Evolutionary conservation across 1,140 invertebrate species (phyloP).

Genomic region (Ceratosolen solmsi): DNA sequence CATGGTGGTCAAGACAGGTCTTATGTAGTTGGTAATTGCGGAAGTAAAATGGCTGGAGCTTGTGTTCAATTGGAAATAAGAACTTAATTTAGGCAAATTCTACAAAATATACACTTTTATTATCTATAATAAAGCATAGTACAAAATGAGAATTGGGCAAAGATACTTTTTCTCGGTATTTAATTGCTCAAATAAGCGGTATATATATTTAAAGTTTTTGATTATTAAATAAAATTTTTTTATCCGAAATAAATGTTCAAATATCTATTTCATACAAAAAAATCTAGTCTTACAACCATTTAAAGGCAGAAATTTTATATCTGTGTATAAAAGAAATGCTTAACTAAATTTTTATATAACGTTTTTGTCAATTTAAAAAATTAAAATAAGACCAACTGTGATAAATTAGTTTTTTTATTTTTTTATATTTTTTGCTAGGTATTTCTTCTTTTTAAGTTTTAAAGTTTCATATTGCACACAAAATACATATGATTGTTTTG

Average conservation of each 20-base stretch:
- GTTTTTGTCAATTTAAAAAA: neutral
- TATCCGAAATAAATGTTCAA: neutral
- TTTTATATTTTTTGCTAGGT: neutral
- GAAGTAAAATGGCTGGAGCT: constrained; percentile 80
- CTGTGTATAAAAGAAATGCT: neutral
- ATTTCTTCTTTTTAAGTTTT: neutral
- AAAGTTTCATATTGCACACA: neutral
- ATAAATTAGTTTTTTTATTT: neutral
- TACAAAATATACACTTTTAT: constrained; percentile 6
- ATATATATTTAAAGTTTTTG: neutral
- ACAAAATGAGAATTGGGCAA: constrained; percentile 13
- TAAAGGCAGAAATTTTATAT: neutral
- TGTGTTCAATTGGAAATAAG: constrained; percentile 68
- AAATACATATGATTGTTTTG: neutral
- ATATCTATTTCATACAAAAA: neutral
- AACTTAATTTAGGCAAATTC: constrained; percentile 4
- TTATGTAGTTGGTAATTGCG: constrained; percentile 80
- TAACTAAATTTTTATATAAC: neutral
- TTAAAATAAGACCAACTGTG: constrained; percentile 4
- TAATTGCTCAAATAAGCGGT: neutral
- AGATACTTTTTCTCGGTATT: neutral
- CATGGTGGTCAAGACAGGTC: constrained; percentile 74
- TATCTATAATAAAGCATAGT: constrained; percentile 4
- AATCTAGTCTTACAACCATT: constrained; percentile 1
- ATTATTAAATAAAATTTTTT: neutral